These are phyloP conservation scores for Drosophila atripex DNA, from an alignment of 2,888 invertebrate species.

Conservation along the genomic window DNA sequence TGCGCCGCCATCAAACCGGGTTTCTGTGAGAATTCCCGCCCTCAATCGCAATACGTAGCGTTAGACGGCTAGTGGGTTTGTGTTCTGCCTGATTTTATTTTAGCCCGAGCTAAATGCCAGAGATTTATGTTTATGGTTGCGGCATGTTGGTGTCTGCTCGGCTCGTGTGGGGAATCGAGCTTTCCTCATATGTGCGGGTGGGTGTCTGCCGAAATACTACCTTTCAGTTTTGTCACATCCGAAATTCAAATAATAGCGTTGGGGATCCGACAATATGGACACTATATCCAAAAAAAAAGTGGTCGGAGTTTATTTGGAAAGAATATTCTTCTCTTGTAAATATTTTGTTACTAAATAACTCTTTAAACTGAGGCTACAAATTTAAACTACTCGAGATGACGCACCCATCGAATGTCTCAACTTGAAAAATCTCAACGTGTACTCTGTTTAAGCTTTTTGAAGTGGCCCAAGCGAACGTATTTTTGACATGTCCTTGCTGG, in stretches of 20 bases:
- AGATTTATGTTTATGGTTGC: slow-evolving; percentile 65
- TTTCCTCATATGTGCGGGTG: slow-evolving; percentile 5
- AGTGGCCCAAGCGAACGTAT: slow-evolving; percentile 29
- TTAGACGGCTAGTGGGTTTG: slow-evolving; percentile 46
- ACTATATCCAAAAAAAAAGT: not conserved
- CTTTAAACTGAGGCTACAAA: slow-evolving; percentile 3
- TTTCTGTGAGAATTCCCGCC: slow-evolving; percentile 19
- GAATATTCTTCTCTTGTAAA: not conserved
- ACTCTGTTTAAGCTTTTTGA: slow-evolving; percentile 31
- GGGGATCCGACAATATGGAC: not conserved
- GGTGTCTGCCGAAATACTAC: not conserved
- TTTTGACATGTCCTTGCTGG: slow-evolving; percentile 39
- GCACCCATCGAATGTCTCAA: slow-evolving; percentile 28
- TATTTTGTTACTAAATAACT: not conserved
- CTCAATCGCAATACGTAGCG: slow-evolving; percentile 42
- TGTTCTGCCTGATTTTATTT: slow-evolving; percentile 58
- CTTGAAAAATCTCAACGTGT: slow-evolving; percentile 26
- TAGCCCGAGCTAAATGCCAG: slow-evolving; percentile 52
- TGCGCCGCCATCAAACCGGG: slow-evolving; percentile 55
- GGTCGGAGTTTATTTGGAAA: no score
- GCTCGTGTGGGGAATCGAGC: slow-evolving; percentile 5
- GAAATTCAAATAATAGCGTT: not conserved
- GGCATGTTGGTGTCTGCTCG: slow-evolving; percentile 27
- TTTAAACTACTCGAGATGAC: slow-evolving; percentile 22
- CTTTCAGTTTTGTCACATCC: not conserved